Evolutionary conservation across 1,140 invertebrate species (phyloP).

Genomic region (Muscidifurax raptorellus): DNA sequence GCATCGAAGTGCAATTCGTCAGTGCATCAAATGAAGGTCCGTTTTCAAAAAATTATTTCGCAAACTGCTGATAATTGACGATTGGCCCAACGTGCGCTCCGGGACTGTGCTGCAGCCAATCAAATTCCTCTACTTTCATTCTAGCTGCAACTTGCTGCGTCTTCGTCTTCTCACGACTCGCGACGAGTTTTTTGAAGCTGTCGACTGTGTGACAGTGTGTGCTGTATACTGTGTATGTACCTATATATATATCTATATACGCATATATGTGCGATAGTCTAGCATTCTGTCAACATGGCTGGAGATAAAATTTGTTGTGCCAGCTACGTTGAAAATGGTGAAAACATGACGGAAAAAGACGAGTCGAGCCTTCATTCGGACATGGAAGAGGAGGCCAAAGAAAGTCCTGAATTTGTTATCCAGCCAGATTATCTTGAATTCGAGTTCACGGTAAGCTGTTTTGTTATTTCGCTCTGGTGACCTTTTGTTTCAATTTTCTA

Average conservation of each 20-base stretch:
- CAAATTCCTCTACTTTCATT: not conserved
- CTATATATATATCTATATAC: not conserved
- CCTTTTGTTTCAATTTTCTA: not conserved
- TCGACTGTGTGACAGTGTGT: no score
- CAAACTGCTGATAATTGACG: not conserved
- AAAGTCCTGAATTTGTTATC: slow-evolving; percentile 60
- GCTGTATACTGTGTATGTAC: not conserved
- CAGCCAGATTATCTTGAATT: slow-evolving; percentile 65
- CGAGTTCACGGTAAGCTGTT: slow-evolving; percentile 67
- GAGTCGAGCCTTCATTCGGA: slow-evolving; percentile 62
- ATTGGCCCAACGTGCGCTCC: not conserved
- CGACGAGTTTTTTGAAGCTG: not conserved
- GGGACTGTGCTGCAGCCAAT: slow-evolving; percentile 24
- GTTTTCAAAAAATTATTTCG: no score
- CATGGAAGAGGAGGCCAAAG: slow-evolving; percentile 62
- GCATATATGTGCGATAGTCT: not conserved
- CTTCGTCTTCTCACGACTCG: not conserved
- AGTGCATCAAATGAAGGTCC: no score
- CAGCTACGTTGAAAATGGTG: slow-evolving; percentile 62
- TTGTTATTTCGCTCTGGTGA: slow-evolving; percentile 18
- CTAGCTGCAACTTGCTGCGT: not conserved
- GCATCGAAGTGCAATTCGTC: no score
- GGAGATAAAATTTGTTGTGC: slow-evolving; percentile 66
- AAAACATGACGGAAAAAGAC: slow-evolving; percentile 62
- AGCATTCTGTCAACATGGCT: slow-evolving; percentile 62